Base-by-base conservation (phyloP, 1,140 invertebrate species). In the Colletes latitarsis region DNA sequence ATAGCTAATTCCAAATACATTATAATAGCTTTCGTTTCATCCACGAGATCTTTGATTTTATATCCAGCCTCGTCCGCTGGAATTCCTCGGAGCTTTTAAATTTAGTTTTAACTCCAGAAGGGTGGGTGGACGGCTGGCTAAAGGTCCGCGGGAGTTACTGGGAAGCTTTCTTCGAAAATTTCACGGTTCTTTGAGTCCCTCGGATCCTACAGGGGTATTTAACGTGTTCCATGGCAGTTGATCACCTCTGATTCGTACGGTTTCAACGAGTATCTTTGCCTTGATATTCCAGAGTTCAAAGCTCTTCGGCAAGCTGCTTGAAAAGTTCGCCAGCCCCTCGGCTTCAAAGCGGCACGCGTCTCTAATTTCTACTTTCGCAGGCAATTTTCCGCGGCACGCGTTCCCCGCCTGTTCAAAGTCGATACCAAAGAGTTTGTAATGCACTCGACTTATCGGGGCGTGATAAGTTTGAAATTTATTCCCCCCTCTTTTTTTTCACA, bases 291-390 rank as follows among this genome's bases (percentile, higher is more conserved):
- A 49, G 53, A 57, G 66, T 49, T 60, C 43, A 46, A 60, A 69
- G 66, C 49, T 41, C 19, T 15, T 9, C 52, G 30, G 21, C 10
- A n/a, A 8, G 17, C 67, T 49, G 14, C 12, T 77, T 71, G 76
- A 62, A 77, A 69, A 77, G 57, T 77, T 77, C 52, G 43, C 21
- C 15, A 19, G 52, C 41, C 19, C 43, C 53, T 63, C 67, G 46
- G 15, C 68, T 63, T 78, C 76, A 78, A 78, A 78, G 76, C 57
- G n/a, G 19, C 55, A 71, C 68, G 57, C 46, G 68, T 63, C 57
- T 71, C 57, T 78, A 78, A 78, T 78, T 72, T 78, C 76, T 71
- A 70, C 68, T 63, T 78, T 78, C 43, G 57, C 49, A 71, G 62
- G 76, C 76, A 78, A 63, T 71, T 63, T 78, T 63, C 76, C 69